These are phyloP conservation scores for Ophonus ardosiacus DNA, from an alignment of 2,888 invertebrate genomes.

Conservation along the genomic window DNA sequence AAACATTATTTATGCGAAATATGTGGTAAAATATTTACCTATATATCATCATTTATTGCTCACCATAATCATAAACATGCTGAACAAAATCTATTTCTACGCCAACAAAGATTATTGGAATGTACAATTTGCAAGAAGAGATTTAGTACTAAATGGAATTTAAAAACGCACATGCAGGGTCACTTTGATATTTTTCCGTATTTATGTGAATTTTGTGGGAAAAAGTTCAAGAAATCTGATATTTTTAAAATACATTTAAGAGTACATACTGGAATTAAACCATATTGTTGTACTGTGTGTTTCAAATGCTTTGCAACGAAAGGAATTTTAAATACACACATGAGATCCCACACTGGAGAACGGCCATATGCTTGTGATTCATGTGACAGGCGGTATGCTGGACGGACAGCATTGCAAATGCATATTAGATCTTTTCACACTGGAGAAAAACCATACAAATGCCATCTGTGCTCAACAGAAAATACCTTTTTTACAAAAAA, in stretches of 20 bases:
- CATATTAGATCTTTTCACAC: conserved; percentile 48
- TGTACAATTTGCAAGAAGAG: conserved; percentile 41
- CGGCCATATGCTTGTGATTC: conserved; percentile 78
- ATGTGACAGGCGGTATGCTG: conserved; percentile 51
- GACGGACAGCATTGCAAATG: conserved; percentile 48
- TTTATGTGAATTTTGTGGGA: conserved; percentile 78
- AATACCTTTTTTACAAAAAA: conserved; percentile 41
- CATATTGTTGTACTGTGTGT: conserved; percentile 78
- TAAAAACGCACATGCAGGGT: conserved; percentile 69
- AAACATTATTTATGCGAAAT: conserved; percentile 70
- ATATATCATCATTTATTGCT: conserved; percentile 53
- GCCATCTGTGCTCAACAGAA: conserved; percentile 38
- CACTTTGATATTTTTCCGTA: conserved; percentile 78
- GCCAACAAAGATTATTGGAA: conserved; percentile 31
- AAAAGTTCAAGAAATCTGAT: conserved; percentile 72
- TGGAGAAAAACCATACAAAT: conserved; percentile 52
- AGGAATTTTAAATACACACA: conserved; percentile 81
- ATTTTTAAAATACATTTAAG: conserved; percentile 68
- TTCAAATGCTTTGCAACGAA: conserved; percentile 80
- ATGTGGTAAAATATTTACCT: conserved; percentile 72
- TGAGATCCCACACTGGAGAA: conserved; percentile 80
- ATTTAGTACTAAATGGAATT: conserved; percentile 59
- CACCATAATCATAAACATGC: conserved; percentile 53
- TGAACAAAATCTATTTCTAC: conserved; percentile 43
- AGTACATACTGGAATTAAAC: conserved; percentile 73